Percentiles rank a stretch among this genome's conserved stretches.
These are phyloP conservation scores for Machimus rusticus DNA, from an alignment of 2,888 invertebrate species.

Conservation along the genomic window DNA sequence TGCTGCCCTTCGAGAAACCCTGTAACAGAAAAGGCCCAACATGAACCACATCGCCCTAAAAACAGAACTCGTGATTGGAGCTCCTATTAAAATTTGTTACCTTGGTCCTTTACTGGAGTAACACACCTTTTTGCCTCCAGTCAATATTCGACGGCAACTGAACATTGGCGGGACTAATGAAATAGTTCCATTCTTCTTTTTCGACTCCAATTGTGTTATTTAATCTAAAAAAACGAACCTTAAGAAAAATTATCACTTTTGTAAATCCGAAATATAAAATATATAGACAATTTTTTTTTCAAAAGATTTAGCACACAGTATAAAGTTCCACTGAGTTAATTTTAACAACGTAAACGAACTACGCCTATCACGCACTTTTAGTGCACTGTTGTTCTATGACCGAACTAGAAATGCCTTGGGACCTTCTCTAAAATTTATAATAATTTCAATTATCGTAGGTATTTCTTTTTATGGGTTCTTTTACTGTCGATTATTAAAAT, in stretches of 20 bases:
- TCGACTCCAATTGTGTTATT: neutral
- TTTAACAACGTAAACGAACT: neutral
- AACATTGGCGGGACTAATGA: constrained; percentile 68
- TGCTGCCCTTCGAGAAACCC: constrained; percentile 90
- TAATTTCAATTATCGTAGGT: too few species aligned
- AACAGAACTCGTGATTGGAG: neutral
- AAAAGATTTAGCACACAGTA: neutral
- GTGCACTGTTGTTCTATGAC: neutral
- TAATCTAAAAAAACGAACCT: neutral
- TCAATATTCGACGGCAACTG: constrained; percentile 76
- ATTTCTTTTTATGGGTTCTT: neutral
- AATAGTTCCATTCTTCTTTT: constrained; percentile 54
- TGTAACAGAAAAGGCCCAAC: constrained; percentile 94
- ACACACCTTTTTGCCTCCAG: constrained; percentile 89
- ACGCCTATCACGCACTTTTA: neutral
- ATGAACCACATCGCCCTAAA: constrained; percentile 79
- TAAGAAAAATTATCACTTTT: neutral
- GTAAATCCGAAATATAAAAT: neutral
- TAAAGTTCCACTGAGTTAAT: neutral
- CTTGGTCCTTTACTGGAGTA: constrained; percentile 89
- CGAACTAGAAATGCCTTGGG: neutral
- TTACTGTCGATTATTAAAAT: too few species aligned
- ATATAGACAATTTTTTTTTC: neutral
- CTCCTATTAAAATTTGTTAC: constrained; percentile 65
- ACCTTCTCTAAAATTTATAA: neutral